Evolutionary conservation across 1,140 invertebrate species (phyloP).

Genomic region (Tetragnatha versicolor): DNA sequence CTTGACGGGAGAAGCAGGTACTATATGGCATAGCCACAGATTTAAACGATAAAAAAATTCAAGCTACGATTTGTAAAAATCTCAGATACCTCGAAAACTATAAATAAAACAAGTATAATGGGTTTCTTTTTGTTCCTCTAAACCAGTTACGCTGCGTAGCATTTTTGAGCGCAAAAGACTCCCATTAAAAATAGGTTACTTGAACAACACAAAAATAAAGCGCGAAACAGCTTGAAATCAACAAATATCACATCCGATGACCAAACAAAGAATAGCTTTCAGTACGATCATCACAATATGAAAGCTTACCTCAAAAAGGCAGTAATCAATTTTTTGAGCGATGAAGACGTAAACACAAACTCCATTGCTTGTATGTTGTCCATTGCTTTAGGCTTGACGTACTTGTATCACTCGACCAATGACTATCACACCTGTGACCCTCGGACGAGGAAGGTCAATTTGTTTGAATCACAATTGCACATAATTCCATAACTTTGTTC

Average conservation of each 20-base stretch:
- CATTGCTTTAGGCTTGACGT: slow-evolving; percentile 54
- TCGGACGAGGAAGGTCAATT: slow-evolving; percentile 55
- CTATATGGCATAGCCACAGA: no score
- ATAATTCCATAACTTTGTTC: slow-evolving; percentile 18
- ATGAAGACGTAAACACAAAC: slow-evolving; percentile 54
- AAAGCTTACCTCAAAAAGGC: slow-evolving; percentile 32
- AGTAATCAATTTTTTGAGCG: slow-evolving; percentile 49
- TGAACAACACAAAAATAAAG: slow-evolving; percentile 35
- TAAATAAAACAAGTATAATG: no score
- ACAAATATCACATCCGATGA: not conserved
- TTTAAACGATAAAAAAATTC: no score
- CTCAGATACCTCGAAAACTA: no score
- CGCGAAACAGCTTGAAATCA: not conserved
- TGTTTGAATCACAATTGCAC: slow-evolving; percentile 50
- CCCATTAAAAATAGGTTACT: slow-evolving; percentile 51
- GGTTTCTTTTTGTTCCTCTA: slow-evolving; percentile 11
- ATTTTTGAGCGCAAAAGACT: slow-evolving; percentile 36
- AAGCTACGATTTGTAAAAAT: no score
- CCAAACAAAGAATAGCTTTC: not conserved
- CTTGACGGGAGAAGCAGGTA: no score
- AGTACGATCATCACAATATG: not conserved
- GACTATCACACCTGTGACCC: slow-evolving; percentile 55
- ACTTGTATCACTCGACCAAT: slow-evolving; percentile 55
- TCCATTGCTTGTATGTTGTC: slow-evolving; percentile 52
- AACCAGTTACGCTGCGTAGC: slow-evolving; percentile 49